Percentiles rank a stretch among this genome's conserved stretches.
These are phyloP conservation scores for Monopis laevigella DNA, from an alignment of 2,888 invertebrate genomes.

Conservation along the genomic window DNA sequence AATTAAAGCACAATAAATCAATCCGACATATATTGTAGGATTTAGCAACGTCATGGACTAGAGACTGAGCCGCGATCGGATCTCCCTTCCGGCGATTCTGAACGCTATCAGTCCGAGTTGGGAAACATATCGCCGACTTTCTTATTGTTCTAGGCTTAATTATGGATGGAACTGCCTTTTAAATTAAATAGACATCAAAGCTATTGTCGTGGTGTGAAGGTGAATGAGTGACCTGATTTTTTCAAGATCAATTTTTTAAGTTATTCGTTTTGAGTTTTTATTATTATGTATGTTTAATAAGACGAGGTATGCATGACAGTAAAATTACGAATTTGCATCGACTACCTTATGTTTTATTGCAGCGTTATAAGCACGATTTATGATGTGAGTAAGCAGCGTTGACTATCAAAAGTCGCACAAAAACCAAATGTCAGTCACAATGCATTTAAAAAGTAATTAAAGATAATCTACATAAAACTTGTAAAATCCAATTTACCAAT, in stretches of 20 bases:
- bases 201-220: too few relatives aligned
- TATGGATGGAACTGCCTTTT: conserved; percentile 30
- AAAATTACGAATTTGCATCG: too few relatives aligned
- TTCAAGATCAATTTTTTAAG: neutral
- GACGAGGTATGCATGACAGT: too few relatives aligned
- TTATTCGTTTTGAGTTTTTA: neutral
- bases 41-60: conserved; percentile 19
- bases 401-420: too few relatives aligned
- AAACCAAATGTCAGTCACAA: too few relatives aligned
- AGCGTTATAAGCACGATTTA: too few relatives aligned
- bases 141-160: conserved; percentile 60
- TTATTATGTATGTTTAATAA: too few relatives aligned
- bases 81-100: conserved; percentile 60
- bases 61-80: conserved; percentile 22
- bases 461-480: too few relatives aligned
- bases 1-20: conserved; percentile 33
- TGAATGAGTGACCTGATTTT: neutral
- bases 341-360: too few relatives aligned
- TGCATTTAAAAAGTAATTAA: too few relatives aligned
- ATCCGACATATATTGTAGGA: conserved; percentile 34
- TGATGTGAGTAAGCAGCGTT: too few relatives aligned
- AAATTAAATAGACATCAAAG: conserved; percentile 11
- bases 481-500: too few relatives aligned
- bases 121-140: conserved; percentile 47
- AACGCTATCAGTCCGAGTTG: conserved; percentile 29